phyloP scores from a whole-genome alignment of 1,140 invertebrate genomes.

The Leptopilina boulardi region DNA sequence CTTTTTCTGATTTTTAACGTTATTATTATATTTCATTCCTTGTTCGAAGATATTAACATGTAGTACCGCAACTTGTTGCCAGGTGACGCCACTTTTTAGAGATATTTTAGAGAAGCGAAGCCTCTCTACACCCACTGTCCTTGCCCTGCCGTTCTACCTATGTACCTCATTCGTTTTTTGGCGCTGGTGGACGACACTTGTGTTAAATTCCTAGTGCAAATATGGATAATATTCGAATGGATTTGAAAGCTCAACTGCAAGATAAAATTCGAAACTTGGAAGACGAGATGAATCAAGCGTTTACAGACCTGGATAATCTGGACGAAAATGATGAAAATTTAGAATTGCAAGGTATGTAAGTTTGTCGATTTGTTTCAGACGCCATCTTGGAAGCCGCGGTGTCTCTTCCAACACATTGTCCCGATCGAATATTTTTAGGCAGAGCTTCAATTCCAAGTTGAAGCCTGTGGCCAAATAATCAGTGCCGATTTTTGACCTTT shows the following conservation, averaged over 20 bases:
- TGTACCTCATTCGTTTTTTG: background rate
- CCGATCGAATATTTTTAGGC: background rate
- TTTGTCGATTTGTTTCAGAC: background rate
- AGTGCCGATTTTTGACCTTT: constrained; percentile 1
- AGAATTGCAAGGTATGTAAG: too few relatives aligned
- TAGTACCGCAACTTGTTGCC: too few relatives aligned
- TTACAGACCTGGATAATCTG: too few relatives aligned
- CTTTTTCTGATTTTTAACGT: too few relatives aligned
- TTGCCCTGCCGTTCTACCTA: too few relatives aligned
- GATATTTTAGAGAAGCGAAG: constrained; percentile 14
- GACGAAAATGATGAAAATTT: too few relatives aligned
- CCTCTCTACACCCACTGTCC: background rate
- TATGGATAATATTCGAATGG: background rate
- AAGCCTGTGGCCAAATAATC: background rate
- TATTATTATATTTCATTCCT: too few relatives aligned
- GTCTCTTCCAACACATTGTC: background rate
- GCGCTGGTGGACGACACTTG: background rate
- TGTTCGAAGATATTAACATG: constrained; percentile 8
- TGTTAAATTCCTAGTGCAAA: background rate
- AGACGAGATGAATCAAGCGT: too few relatives aligned
- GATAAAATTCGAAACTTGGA: background rate
- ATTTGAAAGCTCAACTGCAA: background rate
- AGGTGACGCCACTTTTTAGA: background rate
- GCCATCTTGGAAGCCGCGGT: background rate
- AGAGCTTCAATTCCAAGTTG: background rate